A percentile compares a stretch with the other conserved stretches of the same genome.
These are phyloP conservation scores for Alligator sinensis DNA, from an alignment of 2,113 vertebrate genomes.

Conservation along the genomic window DNA sequence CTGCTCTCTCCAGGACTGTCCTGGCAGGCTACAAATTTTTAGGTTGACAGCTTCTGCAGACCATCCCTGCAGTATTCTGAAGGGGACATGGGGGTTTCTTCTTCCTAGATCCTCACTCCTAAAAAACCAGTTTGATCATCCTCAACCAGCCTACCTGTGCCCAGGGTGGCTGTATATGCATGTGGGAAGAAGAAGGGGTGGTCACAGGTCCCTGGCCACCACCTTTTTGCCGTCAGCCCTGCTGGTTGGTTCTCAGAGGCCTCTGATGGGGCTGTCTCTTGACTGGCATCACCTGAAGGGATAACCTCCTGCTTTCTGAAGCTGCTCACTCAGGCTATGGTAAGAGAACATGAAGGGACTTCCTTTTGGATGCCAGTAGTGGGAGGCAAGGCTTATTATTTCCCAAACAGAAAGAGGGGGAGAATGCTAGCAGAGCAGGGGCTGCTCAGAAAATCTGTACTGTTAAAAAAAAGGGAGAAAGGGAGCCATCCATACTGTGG, in stretches of 20 bases:
- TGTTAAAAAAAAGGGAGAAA: not conserved
- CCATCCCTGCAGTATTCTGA: too few relatives aligned
- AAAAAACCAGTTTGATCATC: too few relatives aligned
- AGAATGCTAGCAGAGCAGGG: not conserved
- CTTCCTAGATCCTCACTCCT: accelerated
- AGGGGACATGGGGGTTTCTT: too few relatives aligned
- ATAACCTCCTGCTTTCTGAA: not conserved
- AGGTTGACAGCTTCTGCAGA: too few relatives aligned
- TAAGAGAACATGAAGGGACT: constrained; percentile 13
- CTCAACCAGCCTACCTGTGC: too few relatives aligned
- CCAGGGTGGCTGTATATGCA: too few relatives aligned
- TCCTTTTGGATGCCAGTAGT: too few relatives aligned
- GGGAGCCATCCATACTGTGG: not conserved
- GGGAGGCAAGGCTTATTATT: too few relatives aligned
- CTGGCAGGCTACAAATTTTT: not conserved
- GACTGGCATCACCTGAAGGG: not conserved
- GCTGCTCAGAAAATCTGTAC: not conserved
- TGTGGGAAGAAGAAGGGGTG: too few relatives aligned
- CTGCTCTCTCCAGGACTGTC: not conserved
- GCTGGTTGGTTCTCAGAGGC: not conserved
- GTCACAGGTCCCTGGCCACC: too few relatives aligned
- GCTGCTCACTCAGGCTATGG: not conserved
- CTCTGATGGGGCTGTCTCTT: not conserved
- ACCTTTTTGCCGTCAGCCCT: too few relatives aligned
- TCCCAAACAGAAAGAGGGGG: too few relatives aligned